Base-by-base conservation (phyloP, 2,113 vertebrate species). In the Asarcornis scutulata region DNA sequence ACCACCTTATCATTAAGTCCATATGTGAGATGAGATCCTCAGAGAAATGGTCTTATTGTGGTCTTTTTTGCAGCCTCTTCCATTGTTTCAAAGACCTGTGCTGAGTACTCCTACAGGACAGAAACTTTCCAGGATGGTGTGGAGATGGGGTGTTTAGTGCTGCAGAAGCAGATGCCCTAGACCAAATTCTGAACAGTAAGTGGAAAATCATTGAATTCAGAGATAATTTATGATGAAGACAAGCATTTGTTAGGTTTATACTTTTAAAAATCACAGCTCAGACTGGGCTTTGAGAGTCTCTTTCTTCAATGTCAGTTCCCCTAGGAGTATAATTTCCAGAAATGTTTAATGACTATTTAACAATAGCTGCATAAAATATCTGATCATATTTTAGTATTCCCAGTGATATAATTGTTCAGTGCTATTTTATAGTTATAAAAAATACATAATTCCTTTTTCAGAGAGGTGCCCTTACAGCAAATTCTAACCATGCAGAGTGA, bases 311-410 rank as follows among this genome's bases (percentile, higher is more conserved):
- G 79, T 88, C 90, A 89, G 90, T 91, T 71, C 38, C 38, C 69
- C 32, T 63, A 63, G 82, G 82, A 95, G 29, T 78, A 40, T 80
- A 68, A 79, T 94, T 93, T 93, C 85, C 89, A 93, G 85, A 85
- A 94, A 94, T 93, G 55, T 40, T 91, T 83, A 94, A 96, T 96
- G 91, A 67, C 75, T 91, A 74, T 90, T 94, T 97, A 94, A 96
- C 88, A 96, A 94, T 72, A 91, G 79, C 64, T 91, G 68, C 79
- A 93, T 93, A 94, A 93, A 94, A 95, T 80, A 91, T 67, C 59
- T 60, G 46, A 80, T 90, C 79, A n/a, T 78, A 52, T 94, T 96
- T 95, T 96, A 91, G 83, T 94, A 86, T 79, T 76, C 31, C 34
- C 12, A 82, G 5, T 78, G 64, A 91, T 74, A 93, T 68, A 88